A percentile compares a stretch with the other conserved stretches of the same genome.
Evolutionary conservation across 2,888 invertebrate genomes (phyloP).

Genomic region (Aspidiotus rigidus): DNA sequence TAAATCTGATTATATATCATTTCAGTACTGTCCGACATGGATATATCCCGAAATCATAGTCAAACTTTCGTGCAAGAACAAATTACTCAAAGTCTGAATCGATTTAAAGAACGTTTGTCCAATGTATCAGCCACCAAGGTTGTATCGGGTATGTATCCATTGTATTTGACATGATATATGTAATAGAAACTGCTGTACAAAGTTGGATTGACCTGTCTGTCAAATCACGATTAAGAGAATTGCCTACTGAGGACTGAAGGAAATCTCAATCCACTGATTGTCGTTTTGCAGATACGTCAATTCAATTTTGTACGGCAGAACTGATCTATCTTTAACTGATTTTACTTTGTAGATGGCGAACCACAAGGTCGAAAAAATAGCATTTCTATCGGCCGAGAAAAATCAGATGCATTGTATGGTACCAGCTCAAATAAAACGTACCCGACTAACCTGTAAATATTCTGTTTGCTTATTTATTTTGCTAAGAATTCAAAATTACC

Average conservation of each 20-base stretch:
- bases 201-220: neutral
- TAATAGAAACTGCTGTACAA: neutral
- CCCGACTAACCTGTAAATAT: neutral
- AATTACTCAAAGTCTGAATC: constrained; percentile 6
- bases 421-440: neutral
- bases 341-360: neutral
- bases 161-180: neutral
- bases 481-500: no score
- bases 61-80: constrained; percentile 17
- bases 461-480: no score
- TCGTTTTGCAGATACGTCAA: no score
- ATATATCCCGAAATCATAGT: neutral
- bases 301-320: no score
- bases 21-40: constrained; percentile 19
- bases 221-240: neutral
- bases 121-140: constrained; percentile 12
- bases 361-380: neutral
- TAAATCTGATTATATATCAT: neutral
- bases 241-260: neutral
- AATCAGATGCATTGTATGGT: neutral
- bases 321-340: no score
- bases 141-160: neutral
- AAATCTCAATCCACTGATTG: no score
- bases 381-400: neutral
- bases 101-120: constrained; percentile 15